Evolutionary conservation across 2,888 invertebrate species (phyloP).

Genomic region (Philaethria dido): DNA sequence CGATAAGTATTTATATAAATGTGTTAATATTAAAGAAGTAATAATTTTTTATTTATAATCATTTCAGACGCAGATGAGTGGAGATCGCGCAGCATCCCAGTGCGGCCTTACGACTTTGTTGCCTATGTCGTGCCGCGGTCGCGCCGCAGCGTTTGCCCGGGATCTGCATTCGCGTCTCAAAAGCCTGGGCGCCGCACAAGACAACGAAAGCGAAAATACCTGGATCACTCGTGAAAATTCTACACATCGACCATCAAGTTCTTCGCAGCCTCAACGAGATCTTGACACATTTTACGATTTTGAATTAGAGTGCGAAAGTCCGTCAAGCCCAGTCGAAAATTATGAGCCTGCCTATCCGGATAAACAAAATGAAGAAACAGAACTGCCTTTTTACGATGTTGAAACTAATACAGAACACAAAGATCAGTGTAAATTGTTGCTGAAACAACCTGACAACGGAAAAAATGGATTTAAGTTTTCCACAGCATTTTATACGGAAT

Average conservation of each 20-base stretch:
- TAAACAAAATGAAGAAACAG: constrained; percentile 79
- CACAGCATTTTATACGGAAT: constrained; percentile 71
- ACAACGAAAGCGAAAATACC: constrained; percentile 71
- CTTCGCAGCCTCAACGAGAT: constrained; percentile 56
- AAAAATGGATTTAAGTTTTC: constrained; percentile 78
- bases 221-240: constrained; percentile 67
- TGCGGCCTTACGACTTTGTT: constrained; percentile 88
- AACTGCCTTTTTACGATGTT: constrained; percentile 82
- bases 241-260: constrained; percentile 55
- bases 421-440: constrained; percentile 61
- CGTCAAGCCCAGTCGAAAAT: constrained; percentile 88
- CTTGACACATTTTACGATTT: constrained; percentile 86
- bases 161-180: constrained; percentile 89
- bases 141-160: constrained; percentile 92
- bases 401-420: constrained; percentile 73
- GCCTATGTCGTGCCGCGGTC: constrained; percentile 91
- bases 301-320: constrained; percentile 86
- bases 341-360: constrained; percentile 80
- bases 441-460: constrained; percentile 77
- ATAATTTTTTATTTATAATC: neutral
- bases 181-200: constrained; percentile 85
- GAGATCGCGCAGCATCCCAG: constrained; percentile 82
- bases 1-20: neutral
- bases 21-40: neutral
- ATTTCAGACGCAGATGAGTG: constrained; percentile 82